phyloP scores from a whole-genome alignment of 2,888 invertebrate genomes.

The Macrophya annulata region DNA sequence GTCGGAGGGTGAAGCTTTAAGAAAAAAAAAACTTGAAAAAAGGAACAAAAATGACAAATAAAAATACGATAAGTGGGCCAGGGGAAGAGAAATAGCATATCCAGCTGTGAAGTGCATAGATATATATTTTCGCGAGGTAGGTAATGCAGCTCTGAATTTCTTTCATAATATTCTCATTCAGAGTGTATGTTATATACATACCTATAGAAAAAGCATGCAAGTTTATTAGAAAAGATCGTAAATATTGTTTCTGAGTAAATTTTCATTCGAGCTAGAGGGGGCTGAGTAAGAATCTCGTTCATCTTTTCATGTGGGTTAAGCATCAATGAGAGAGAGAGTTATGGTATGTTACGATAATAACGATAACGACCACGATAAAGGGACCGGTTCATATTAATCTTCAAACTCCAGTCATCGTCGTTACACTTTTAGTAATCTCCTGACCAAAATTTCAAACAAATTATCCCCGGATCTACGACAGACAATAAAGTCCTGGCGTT shows the following conservation, averaged over 20 bases:
- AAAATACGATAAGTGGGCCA: conserved; percentile 9
- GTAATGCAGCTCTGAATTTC: not conserved
- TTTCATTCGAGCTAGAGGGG: not conserved
- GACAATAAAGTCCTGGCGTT: conserved; percentile 65
- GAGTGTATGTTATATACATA: not conserved
- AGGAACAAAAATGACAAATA: not conserved
- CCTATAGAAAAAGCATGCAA: not conserved
- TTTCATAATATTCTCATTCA: not conserved
- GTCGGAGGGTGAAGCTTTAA: conserved; percentile 32
- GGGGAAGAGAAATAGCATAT: not conserved
- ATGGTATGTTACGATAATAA: conserved; percentile 27
- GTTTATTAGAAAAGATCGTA: conserved; percentile 12
- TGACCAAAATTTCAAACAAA: conserved; percentile 72
- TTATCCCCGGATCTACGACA: conserved; percentile 66
- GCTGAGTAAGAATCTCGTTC: not conserved
- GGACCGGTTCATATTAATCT: conserved; percentile 49
- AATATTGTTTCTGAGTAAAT: not conserved
- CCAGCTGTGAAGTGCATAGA: not conserved
- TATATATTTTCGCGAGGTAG: not conserved
- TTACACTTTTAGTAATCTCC: conserved; percentile 69
- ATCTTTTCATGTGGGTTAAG: conserved; percentile 17
- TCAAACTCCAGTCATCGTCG: conserved; percentile 31
- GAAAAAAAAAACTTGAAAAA: not conserved
- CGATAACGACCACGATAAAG: conserved; percentile 36
- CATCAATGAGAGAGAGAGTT: not conserved